Base-by-base conservation (phyloP, 2,113 vertebrate species). In the Ageneiosus marmoratus region DNA sequence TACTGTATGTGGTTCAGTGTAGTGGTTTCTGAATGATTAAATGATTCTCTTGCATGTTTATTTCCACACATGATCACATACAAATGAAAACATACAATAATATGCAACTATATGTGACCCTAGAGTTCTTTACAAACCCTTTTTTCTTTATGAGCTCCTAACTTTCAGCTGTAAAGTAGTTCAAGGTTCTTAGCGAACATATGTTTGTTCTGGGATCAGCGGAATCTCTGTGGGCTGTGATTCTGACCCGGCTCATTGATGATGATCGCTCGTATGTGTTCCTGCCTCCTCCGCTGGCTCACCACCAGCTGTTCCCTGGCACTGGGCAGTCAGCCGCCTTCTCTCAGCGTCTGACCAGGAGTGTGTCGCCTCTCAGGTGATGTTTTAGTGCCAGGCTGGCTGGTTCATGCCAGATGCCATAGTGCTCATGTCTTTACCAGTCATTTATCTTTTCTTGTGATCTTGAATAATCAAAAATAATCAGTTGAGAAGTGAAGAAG, bases 241-340 rank as follows among this genome's bases (percentile, higher is more conserved):
- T 76, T 90, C 91, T 90, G 90, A 89, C 89, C 89, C 89, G 87
- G 87, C 51, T 50, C 77, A 63, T 60, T 76, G 87, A 88, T 86
- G 82, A 86, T 87, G 89, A 88, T 89, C 89, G 82, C 85, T 72
- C 34, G 88, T 86, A 87, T 89, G 89, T 89, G 76, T 88, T 89
- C 89, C 86, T 87, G 87, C 87, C 89, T 88, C 88, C 90, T 55
- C 78, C 76, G 22, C 83, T 91, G 91, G 89, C 84, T 76, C 63
- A 9, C 12, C 86, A 90, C 91, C 91, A 92, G 88, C 86, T 84
- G 77, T 74, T 89, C 77, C 86, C 63, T 77, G 83, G 82, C 77
- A 83, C 76, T 32, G 53, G 88, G 82, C 83, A 88, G 86, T 80
- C 87, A 88, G 88, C 87, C 88, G 86, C 90, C 85, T 84, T 82